Evolutionary conservation across 2,797 vertebrate species (phyloP), one percentile per base, ranked within the genome.

Genomic region (Pseudochaenichthys georgianus): DNA sequence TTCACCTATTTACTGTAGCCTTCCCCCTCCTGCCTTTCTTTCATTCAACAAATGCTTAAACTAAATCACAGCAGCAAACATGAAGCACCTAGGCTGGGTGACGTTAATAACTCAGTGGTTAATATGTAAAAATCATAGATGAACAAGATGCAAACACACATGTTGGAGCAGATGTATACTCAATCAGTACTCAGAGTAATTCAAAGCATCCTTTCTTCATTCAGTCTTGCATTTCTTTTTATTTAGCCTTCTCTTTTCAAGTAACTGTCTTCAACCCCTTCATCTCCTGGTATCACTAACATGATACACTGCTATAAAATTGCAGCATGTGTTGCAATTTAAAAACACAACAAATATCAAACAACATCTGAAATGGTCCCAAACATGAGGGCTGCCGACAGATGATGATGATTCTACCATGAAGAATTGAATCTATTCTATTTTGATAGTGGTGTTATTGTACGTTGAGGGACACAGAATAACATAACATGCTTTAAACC

Each of bases 31-130:
- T n/a, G 19, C 13, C 15, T 13, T 21, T 19, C n/a, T n/a, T 55
- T 3, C 16, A 45, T 2, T 11, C 54, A 28, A 28, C 48, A 59
- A 53, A 47, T 1, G 4, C 13, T 55, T 57, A 47, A 46, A 16
- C 8, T 59, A 71, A 74, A 81, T 79, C 64, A 73, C 1, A 17
- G 46, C 50, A 61, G 63, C 11, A 11, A 3, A 66, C 62, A 46
- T 63, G 60, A 57, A 73, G 17, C 3, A 0, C 34, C 34, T 51
- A 50, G 60, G 19, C 54, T 23, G 2, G 51, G 34, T 61, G 0
- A 67, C 43, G 77, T 64, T 16, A 77, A 52, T 41, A 55, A 5
- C 52, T 63, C 21, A 4, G 54, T 31, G 53, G 47, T 12, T 62
- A 38, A 57, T 21, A 42, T 38, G 13, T 21, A 61, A 70, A 74